Base-by-base conservation (phyloP, 2,113 vertebrate genomes). In the Actenoides hombroni region DNA sequence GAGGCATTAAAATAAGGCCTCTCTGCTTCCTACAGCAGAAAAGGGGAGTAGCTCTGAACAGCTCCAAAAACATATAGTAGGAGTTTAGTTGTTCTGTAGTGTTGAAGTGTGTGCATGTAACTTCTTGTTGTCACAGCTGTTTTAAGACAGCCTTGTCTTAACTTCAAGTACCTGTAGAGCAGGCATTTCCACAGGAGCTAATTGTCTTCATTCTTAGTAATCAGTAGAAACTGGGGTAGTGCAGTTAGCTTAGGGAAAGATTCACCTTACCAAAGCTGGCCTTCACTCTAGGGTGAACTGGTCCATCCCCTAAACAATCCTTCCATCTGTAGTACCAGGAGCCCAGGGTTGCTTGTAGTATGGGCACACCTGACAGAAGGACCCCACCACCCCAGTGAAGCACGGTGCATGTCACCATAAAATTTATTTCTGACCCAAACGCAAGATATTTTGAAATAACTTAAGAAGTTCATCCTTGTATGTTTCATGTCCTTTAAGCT, bases 261-360 rank as follows among this genome's bases (percentile, higher is more conserved):
- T 37, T 37, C 35, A 57, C 16, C 16, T 2, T 0, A 16, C 12
- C 15, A 57, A 76, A 64, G 29, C 46, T 61, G 29, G 39, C 11
- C 56, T 64, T 70, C 33, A 64, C 14, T 16, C 16, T 6, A 44
- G 35, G 16, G 16, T 29, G 16, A 56, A 25, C 11, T n/a, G 20
- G 16, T 28, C 40, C 46, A 57, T 23, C 31, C 23, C 26, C 7
- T 11, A 53, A 44, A 77, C 8, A 26, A 16, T 35, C 13, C 33
- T 20, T 46, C 33, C 33, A 35, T 9, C 44, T 65, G 49, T 23
- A 77, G 37, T 7, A 64, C 13, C 16, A 13, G 37, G 23, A 87
- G 11, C 9, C 20, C 1, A 0, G 42, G 6, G 49, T 15, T 29
- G 13, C 20, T 15, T 26, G 49, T 23, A 25, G 24, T 2, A 2